Base-by-base conservation (phyloP, 2,888 invertebrate genomes). In the Macrosiphum euphorbiae region DNA sequence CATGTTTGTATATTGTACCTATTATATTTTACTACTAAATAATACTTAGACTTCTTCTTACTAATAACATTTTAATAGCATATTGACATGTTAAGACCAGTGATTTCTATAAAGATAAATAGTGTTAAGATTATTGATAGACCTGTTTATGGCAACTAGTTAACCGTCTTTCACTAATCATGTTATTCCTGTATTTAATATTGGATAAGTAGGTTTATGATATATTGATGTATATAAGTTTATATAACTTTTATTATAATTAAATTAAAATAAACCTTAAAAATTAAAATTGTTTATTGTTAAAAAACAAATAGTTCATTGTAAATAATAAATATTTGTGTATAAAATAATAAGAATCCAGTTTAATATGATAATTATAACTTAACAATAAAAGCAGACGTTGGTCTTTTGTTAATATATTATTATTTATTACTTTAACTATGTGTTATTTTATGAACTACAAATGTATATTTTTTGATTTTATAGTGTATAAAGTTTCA, bases 401-500 rank as follows among this genome's bases (percentile, higher is more conserved):
- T 90, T 28, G 20, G n/a, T 47, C 47, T 47, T 26, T 20, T 55
- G 44, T 50, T 50, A 87, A 87, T 26, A n/a, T 0, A 50, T n/a
- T n/a, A 88, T n/a, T 50, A 50, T 84, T n/a, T 50, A 50, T 44
- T 41, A 20, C 0, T 84, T 7, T 44, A n/a, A 87, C 1, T 20
- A 10, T 10, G 26, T 87, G 16, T 58, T 61, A 47, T 84, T 92
- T 91, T 52, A 35, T 86, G 16, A 50, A 47, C 28, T 35, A 41
- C 20, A 35, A 67, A 88, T 47, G 26, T 35, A 87, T 84, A 58
- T 58, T 50, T 90, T 89, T 85, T 85, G 86, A 35, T 87, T 90
- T 92, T 93, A 88, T 96, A 98, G 97, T 98, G 98, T 95, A 97
- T 97, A 95, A 98, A 98, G 95, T 98, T 99, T 96, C 97, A 97